Percentiles rank a stretch among this genome's conserved stretches.
Evolutionary conservation across 2,113 vertebrate genomes (phyloP).

Genomic region (Mesitornis unicolor): DNA sequence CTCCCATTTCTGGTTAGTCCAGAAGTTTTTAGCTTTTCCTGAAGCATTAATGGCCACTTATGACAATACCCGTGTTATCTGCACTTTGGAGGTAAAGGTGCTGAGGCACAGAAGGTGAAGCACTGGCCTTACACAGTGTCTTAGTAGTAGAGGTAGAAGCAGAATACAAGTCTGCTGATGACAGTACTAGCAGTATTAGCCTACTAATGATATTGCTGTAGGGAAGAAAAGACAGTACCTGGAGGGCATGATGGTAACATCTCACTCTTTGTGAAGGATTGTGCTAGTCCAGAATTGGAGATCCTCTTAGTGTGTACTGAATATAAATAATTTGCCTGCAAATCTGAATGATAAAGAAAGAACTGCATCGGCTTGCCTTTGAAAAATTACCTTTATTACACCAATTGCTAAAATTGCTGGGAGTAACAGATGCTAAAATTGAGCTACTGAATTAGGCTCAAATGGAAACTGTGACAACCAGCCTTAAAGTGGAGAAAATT

Average conservation of each 20-base stretch:
- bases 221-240: neutral
- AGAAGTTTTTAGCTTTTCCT: neutral
- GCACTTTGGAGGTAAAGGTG: neutral
- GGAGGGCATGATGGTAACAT: neutral
- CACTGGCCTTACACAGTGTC: neutral
- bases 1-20: neutral
- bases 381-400: constrained; percentile 30
- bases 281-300: neutral
- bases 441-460: constrained; percentile 25
- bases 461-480: constrained; percentile 21
- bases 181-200: neutral
- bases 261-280: neutral
- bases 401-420: neutral
- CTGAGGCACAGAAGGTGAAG: neutral
- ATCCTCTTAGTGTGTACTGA: neutral
- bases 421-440: constrained; percentile 44
- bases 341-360: neutral
- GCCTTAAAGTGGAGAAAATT: constrained; percentile 27
- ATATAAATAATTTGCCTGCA: neutral
- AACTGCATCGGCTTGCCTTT: neutral
- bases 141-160: neutral
- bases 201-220: neutral
- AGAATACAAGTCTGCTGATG: neutral
- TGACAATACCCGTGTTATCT: neutral
- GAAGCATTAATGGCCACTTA: neutral